Evolutionary conservation across 2,113 vertebrate species (phyloP), one percentile per base, ranked within the genome.

Genomic region (Dolichotis patagonum): DNA sequence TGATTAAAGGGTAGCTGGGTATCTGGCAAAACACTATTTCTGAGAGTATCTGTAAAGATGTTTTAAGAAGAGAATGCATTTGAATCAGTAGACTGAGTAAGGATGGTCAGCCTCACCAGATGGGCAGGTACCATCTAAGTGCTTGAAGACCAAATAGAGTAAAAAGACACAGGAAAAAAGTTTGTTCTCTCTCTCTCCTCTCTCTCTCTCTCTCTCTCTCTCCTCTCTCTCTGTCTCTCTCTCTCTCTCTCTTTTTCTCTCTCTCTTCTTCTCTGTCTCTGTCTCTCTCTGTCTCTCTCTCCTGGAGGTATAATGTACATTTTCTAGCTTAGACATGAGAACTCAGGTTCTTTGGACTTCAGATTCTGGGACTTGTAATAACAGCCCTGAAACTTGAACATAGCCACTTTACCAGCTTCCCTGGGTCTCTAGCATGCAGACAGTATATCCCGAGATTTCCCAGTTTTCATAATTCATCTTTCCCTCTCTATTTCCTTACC

Each of bases 251-350:
- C 52, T 52, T 19, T 26, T 6, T 58, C 5, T 38, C 19, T 54
- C 65, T 67, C 52, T 35, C 4, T n/a, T 3, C 32, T 11, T 56
- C 65, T 67, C 52, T 35, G 4, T 46, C 6, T 38, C 19, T 56
- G 35, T 67, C 52, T 35, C 7, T 46, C 3, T 38, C 13, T 56
- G 49, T 67, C n/a, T 86, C 7, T 28, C 9, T 22, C 43, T 54
- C 35, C 71, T 56, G 16, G 3, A 60, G 11, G 6, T 22, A 17
- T 0, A 19, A 26, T 13, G 11, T 2, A 20, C 4, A 14, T 32
- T 10, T 84, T 28, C 38, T 22, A 12, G 14, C 26, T 75, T 65
- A 16, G 12, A 56, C 10, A 16, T 10, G 9, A 80, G 4, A 32
- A 35, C 32, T 46, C 11, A 62, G 26, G 5, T 62, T 43, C 35